Percentiles rank a stretch among this genome's conserved stretches.
Conservation (phyloP, 2,797 vertebrate genomes). For the Lacerta viridis region DNA sequence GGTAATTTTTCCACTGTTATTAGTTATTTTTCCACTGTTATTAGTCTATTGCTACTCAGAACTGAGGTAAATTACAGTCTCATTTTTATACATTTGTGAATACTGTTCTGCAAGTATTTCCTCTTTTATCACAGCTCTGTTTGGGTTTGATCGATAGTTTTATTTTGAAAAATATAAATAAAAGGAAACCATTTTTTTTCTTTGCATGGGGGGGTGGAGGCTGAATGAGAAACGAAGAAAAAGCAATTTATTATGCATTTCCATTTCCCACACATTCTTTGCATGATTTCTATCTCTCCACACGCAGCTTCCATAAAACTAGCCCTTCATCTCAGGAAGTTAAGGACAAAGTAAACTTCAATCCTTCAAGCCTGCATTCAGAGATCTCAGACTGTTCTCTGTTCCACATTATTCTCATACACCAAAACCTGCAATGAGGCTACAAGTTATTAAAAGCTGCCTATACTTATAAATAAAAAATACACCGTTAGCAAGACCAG, state of each 20-base stretch:
- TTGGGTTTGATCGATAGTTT: slow-evolving; percentile 76
- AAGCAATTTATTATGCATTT: slow-evolving; percentile 64
- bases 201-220: slow-evolving; percentile 8
- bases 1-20: slow-evolving; percentile 77
- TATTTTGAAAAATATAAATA: slow-evolving; percentile 75
- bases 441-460: slow-evolving; percentile 62
- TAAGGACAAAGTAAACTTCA: slow-evolving; percentile 57
- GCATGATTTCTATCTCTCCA: slow-evolving; percentile 62
- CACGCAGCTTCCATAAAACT: slow-evolving; percentile 57
- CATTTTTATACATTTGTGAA: slow-evolving; percentile 75
- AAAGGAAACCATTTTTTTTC: slow-evolving; percentile 55
- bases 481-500: slow-evolving; percentile 43
- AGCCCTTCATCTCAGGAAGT: slow-evolving; percentile 51
- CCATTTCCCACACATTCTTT: slow-evolving; percentile 60
- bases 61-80: slow-evolving; percentile 79
- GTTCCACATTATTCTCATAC: slow-evolving; percentile 44
- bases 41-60: slow-evolving; percentile 67
- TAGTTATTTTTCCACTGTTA: slow-evolving; percentile 71
- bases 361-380: slow-evolving; percentile 16
- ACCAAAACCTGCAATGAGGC: slow-evolving; percentile 32
- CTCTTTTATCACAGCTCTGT: slow-evolving; percentile 68
- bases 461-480: slow-evolving; percentile 61
- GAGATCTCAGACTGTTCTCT: not conserved
- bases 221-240: slow-evolving; percentile 45
- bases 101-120: slow-evolving; percentile 69